Percentiles rank a stretch among this genome's conserved stretches.
Conservation (phyloP, 2,888 invertebrate species). For the Epicampocera succincta region DNA sequence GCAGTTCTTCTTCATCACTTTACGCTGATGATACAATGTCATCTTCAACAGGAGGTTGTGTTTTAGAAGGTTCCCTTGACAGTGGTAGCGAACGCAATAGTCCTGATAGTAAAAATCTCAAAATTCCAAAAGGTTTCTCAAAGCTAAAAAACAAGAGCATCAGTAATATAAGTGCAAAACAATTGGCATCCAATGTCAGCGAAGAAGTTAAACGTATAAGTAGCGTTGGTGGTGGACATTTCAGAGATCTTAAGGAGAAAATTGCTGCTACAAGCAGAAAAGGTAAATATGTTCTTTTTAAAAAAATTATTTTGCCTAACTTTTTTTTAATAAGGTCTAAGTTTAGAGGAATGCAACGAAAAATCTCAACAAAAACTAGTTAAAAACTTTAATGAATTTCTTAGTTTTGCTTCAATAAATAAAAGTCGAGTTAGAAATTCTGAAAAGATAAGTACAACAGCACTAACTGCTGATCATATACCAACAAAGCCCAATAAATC, state of each 20-base stretch:
- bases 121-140: slow-evolving; percentile 72
- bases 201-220: slow-evolving; percentile 76
- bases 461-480: slow-evolving; percentile 21
- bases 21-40: slow-evolving; percentile 22
- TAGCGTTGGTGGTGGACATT: slow-evolving; percentile 82
- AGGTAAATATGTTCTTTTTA: slow-evolving; percentile 70
- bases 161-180: slow-evolving; percentile 79
- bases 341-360: slow-evolving; percentile 73
- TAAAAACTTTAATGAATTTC: slow-evolving; percentile 92
- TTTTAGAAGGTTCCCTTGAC: not conserved
- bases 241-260: slow-evolving; percentile 84
- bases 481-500: slow-evolving; percentile 50
- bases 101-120: slow-evolving; percentile 33
- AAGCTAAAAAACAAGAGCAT: slow-evolving; percentile 78
- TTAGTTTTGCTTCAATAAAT: slow-evolving; percentile 88
- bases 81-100: slow-evolving; percentile 10
- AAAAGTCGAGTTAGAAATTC: slow-evolving; percentile 82
- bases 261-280: slow-evolving; percentile 82
- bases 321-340: slow-evolving; percentile 66
- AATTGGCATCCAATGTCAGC: slow-evolving; percentile 75
- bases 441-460: slow-evolving; percentile 45
- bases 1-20: slow-evolving; percentile 72
- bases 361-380: slow-evolving; percentile 83
- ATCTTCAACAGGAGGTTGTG: not conserved
- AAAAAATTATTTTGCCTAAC: too few species aligned